phyloP scores from a whole-genome alignment of 92 coral and sea anemone genomes.

The Palythoa heliodiscus region DNA sequence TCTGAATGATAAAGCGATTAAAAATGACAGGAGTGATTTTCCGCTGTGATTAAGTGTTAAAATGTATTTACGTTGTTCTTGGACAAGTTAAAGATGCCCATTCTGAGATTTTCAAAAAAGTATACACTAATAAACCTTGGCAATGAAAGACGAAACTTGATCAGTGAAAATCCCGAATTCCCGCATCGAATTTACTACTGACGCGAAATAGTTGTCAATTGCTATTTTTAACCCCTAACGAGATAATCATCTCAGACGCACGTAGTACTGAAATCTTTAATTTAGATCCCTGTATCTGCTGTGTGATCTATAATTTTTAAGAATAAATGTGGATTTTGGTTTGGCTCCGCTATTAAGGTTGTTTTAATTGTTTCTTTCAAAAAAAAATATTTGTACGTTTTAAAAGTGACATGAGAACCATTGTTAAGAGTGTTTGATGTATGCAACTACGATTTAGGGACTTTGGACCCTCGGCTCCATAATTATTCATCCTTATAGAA shows the following conservation, averaged over 20 bases:
- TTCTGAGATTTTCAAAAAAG: background rate
- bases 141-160: slow-evolving; percentile 1
- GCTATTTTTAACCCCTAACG: background rate
- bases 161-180: background rate
- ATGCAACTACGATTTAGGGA: slow-evolving; percentile 7
- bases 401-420: background rate
- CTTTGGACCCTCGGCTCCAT: background rate
- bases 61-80: slow-evolving; percentile 3
- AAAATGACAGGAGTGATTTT: background rate
- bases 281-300: background rate
- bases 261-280: background rate
- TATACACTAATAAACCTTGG: background rate
- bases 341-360: background rate
- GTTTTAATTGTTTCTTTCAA: background rate
- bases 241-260: slow-evolving; percentile 2
- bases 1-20: slow-evolving; percentile 3
- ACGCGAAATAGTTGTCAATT: background rate
- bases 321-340: background rate
- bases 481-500: background rate
- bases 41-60: background rate
- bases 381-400: background rate
- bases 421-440: background rate
- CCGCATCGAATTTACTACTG: background rate
- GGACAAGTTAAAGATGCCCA: slow-evolving; percentile 1
- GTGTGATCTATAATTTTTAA: background rate